phyloP scores from a whole-genome alignment of 2,113 vertebrate genomes.

The Scopus umbretta region DNA sequence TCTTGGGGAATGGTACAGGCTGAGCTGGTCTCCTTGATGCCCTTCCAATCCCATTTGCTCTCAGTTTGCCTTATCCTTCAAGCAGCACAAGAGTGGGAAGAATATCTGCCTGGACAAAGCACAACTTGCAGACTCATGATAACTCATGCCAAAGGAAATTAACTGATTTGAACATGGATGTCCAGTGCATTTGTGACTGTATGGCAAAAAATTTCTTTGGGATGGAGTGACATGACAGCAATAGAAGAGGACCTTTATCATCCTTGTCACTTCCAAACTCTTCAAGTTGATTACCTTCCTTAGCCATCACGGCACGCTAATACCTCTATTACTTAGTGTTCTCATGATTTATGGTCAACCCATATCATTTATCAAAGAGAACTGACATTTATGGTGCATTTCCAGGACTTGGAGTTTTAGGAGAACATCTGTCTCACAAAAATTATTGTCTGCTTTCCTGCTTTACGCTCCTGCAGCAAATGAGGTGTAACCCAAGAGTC shows the following conservation, averaged over 20 bases:
- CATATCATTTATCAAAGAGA: not conserved
- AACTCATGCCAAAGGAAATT: not conserved
- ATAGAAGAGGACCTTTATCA: not conserved
- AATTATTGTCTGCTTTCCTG: not conserved
- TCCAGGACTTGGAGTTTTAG: not conserved
- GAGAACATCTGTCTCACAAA: not conserved
- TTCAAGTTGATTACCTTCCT: not conserved
- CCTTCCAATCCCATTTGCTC: not conserved
- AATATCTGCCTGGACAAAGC: not conserved
- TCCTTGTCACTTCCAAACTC: not conserved
- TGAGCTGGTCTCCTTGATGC: not conserved
- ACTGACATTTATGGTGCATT: not conserved
- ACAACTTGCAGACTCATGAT: not conserved
- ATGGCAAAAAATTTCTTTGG: not conserved
- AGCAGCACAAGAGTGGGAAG: not conserved
- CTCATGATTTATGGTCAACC: not conserved
- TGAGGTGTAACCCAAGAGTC: not conserved
- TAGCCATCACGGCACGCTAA: not conserved
- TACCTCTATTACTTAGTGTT: not conserved
- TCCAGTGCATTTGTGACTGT: not conserved
- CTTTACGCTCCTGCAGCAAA: not conserved
- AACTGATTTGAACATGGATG: not conserved
- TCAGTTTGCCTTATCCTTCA: not conserved
- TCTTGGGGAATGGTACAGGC: not conserved
- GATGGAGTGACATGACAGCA: not conserved